Evolutionary conservation across 2,113 vertebrate genomes (phyloP).

Genomic region (Caracal caracal): DNA sequence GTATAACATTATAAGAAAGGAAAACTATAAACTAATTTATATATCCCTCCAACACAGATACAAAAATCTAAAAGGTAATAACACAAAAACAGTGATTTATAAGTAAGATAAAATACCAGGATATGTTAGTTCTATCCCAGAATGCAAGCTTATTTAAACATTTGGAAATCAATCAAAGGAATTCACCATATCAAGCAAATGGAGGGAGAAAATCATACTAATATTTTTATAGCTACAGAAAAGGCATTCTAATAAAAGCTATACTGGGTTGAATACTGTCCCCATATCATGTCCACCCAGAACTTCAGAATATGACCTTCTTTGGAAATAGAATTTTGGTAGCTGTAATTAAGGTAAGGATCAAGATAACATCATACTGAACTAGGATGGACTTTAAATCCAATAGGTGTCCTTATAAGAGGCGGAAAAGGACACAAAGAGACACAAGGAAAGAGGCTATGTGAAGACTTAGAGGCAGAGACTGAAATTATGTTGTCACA

Average conservation of each 20-base stretch:
- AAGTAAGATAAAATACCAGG: not conserved
- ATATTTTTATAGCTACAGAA: not conserved
- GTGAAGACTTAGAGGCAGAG: not conserved
- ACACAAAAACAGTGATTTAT: not conserved
- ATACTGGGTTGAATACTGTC: not conserved
- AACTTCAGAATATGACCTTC: not conserved
- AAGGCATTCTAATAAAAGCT: not conserved
- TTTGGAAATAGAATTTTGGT: not conserved
- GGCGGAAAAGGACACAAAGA: not conserved
- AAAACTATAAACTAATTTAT: not conserved
- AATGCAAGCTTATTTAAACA: not conserved
- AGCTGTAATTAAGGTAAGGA: not conserved
- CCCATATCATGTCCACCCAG: not conserved
- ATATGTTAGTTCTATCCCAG: not conserved
- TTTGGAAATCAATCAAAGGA: not conserved
- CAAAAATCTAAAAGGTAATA: not conserved
- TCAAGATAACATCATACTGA: not conserved
- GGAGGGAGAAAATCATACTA: not conserved
- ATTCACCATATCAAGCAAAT: not conserved
- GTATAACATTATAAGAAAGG: not conserved
- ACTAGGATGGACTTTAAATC: not conserved
- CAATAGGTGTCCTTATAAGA: not conserved
- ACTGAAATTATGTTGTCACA: not conserved
- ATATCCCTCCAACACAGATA: not conserved
- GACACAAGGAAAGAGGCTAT: not conserved